Conservation (phyloP, 2,113 vertebrate genomes). For the Corythaeola cristata region DNA sequence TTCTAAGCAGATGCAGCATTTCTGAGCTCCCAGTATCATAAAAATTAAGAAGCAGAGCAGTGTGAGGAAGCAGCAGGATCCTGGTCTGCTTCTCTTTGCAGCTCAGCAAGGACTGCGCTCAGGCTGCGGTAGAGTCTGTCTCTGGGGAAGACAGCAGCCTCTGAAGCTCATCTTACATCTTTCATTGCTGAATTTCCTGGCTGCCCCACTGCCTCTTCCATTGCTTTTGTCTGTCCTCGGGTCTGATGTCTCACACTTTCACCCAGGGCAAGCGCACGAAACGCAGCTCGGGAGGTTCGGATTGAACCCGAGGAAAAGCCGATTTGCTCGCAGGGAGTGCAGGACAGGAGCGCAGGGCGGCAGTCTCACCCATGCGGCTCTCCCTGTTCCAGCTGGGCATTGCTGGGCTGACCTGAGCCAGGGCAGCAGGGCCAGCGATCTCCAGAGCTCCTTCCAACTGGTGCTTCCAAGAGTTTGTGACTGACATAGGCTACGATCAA, state of each 20-base stretch:
- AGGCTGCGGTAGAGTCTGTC: background rate
- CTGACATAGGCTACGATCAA: background rate
- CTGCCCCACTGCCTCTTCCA: background rate
- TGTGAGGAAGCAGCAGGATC: background rate
- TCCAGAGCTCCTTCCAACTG: background rate
- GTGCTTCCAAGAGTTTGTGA: background rate
- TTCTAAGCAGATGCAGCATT: background rate
- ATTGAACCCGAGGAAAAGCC: rapidly evolving
- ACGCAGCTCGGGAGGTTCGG: background rate
- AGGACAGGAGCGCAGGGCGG: rapidly evolving
- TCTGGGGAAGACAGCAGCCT: background rate
- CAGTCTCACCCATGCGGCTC: background rate
- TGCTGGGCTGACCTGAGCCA: background rate
- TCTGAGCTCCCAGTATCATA: background rate
- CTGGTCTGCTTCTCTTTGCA: background rate
- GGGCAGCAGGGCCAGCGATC: background rate
- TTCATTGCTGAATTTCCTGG: background rate
- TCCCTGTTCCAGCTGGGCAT: background rate
- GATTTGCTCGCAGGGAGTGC: background rate
- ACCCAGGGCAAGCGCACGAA: background rate
- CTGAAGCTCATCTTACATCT: background rate
- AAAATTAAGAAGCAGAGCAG: background rate
- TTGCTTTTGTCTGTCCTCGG: background rate
- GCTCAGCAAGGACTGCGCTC: background rate
- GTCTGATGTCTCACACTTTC: background rate